Evolutionary conservation across 2,113 vertebrate genomes (phyloP).

Genomic region (Ahaetulla prasina): DNA sequence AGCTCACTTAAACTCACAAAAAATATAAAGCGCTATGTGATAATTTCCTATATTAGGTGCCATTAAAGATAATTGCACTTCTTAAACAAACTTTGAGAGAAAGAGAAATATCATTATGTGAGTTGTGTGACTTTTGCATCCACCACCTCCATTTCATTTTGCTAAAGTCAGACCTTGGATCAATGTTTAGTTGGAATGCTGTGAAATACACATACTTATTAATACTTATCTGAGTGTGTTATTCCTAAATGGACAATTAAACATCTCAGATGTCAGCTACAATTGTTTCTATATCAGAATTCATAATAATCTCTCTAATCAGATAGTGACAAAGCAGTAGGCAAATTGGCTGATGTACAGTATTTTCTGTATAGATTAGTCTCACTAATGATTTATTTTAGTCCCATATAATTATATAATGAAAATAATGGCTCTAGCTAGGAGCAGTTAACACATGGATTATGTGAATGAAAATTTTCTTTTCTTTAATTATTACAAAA

Average conservation of each 20-base stretch:
- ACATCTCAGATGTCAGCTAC: background rate
- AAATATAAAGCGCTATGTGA: background rate
- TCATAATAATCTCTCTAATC: background rate
- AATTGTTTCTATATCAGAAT: background rate
- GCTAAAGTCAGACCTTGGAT: background rate
- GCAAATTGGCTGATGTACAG: background rate
- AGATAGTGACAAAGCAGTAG: background rate
- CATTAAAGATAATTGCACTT: background rate
- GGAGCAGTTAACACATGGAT: background rate
- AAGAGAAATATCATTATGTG: background rate
- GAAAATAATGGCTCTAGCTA: background rate
- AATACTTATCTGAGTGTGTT: background rate
- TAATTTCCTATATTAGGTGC: background rate
- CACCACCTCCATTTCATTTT: too few species aligned
- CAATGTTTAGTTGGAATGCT: background rate
- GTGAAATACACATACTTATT: background rate
- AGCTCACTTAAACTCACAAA: background rate
- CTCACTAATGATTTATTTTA: constrained; percentile 11
- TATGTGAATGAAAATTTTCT: background rate
- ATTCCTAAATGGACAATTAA: background rate
- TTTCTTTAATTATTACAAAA: background rate
- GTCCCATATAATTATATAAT: background rate
- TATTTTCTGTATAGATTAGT: background rate
- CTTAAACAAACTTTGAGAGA: background rate
- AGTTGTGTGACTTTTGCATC: background rate